Evolutionary conservation across 2,888 invertebrate species (phyloP), one percentile per base, ranked within the genome.

Genomic region (Mimas tiliae): DNA sequence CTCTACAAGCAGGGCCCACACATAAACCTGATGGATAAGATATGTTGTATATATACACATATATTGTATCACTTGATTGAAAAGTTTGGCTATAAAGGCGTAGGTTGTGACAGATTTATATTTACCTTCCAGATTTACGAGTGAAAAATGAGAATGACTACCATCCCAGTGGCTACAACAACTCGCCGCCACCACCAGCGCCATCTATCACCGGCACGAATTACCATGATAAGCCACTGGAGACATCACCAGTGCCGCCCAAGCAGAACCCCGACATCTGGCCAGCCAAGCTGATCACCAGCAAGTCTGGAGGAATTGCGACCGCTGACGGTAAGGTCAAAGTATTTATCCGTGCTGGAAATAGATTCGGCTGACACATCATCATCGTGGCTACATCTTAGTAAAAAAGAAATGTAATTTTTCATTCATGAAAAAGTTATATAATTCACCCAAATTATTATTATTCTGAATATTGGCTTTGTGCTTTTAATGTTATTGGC

Each of bases 281-380:
- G 95, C 95, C 95, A 67, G 89, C 94, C 69, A 95, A 95, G 84
- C 91, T 95, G 76, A 94, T 95, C 78, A 95, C 95, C 66, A 95
- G 95, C 93, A 96, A 97, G 91, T 96, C 97, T 79, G 96, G 96
- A 73, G 96, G 96, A 79, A 96, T 97, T 74, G 96, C 97, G 80
- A 97, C 97, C 82, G 96, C 97, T 80, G 97, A 97, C 87, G 97
- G 97, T 97, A 84, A 95, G 93, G n/a, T 52, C 33, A 58, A 7
- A 42, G 48, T 45, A 45, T 38, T 62, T 38, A 38, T 14, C 19
- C n/a, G 9, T 14, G 45, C 7, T 58, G 9, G 65, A 55, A 14
- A 65, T 58, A 12, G 12, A 12, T 45, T 45, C 45, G 45, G 2
- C 38, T 0, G 7, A 1, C 7, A 38, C 1, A 7, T n/a, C n/a